These are phyloP conservation scores for Etheostoma perlongum DNA, from an alignment of 2,797 vertebrate species.

Conservation along the genomic window DNA sequence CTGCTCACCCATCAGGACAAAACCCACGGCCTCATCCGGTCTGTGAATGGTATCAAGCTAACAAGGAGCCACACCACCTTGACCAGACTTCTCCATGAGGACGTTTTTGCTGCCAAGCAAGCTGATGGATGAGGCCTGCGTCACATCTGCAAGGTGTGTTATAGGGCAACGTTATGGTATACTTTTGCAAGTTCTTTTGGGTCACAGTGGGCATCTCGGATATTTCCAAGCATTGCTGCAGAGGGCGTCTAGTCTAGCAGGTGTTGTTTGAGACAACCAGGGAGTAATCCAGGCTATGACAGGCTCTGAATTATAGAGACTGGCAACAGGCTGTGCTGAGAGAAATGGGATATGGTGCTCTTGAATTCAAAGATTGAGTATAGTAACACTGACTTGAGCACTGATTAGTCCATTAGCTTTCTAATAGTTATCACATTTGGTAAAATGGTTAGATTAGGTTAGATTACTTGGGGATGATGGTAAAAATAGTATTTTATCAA, in stretches of 20 bases:
- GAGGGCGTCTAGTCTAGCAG: constrained; percentile 64
- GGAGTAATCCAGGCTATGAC: constrained; percentile 61
- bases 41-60: constrained; percentile 58
- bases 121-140: constrained; percentile 32
- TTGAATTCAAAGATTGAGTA: constrained; percentile 42
- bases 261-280: constrained; percentile 66
- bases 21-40: constrained; percentile 16
- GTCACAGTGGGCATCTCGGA: constrained; percentile 45
- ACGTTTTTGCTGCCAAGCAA: constrained; percentile 37
- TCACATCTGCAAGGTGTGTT: constrained; percentile 57
- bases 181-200: constrained; percentile 42
- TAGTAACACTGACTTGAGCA: constrained; percentile 33
- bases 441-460: background rate
- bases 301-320: constrained; percentile 70
- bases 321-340: constrained; percentile 49
- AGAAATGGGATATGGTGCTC: constrained; percentile 55
- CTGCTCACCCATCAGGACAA: constrained; percentile 3
- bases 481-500: constrained; percentile 3
- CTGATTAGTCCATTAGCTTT: constrained; percentile 27
- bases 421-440: constrained; percentile 12
- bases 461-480: background rate
- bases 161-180: constrained; percentile 39
- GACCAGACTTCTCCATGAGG: constrained; percentile 33
- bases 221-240: constrained; percentile 59
- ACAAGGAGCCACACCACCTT: constrained; percentile 26